Evolutionary conservation across 2,888 invertebrate genomes (phyloP), one percentile per base, ranked within the genome.

Genomic region (Amitus sp.): DNA sequence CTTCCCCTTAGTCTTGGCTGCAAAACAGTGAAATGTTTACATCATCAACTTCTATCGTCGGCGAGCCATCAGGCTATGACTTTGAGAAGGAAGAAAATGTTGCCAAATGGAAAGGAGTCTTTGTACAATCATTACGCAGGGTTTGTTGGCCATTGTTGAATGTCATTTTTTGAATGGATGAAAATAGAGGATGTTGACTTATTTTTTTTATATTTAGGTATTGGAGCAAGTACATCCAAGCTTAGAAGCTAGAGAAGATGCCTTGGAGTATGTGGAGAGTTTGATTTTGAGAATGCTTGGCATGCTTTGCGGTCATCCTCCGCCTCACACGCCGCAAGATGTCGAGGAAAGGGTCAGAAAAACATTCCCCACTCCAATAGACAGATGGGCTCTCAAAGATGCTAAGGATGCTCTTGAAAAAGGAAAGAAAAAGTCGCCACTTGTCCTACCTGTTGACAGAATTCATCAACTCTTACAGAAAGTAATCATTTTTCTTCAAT

Each of bases 301-400:
- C 13, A 93, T 93, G 88, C 86, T 98, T 62, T 96, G 95, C 79
- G 91, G 92, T 27, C 89, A 90, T 72, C 94, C 94, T 19, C 89
- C 91, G 62, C 93, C 93, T 10, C 92, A 93, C 76, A 91, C 92
- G 19, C 81, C 82, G 10, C 84, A 92, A 87, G 98, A 98, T 84
- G 94, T 98, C 71, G 96, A 97, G 80, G 95, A 96, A 73, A 87
- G 95, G 66, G 95, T 98, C 28, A 89, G 91, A 67, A 91, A 91
- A 71, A 93, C 94, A 50, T 96, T 97, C 85, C 97, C 97, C n/a
- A 92, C 92, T 12, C 96, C 97, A 2, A 92, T 98, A 70, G 95
- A 96, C 84, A 89, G 89, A 79, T 97, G 96, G 96, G 95, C 96
- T 47, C 86, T 96, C 60, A 88, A 88, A 66, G 96, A 97, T 80